Evolutionary conservation across 2,888 invertebrate species (phyloP), one percentile per base, ranked within the genome.

Genomic region (Tricholauxania praeusta): DNA sequence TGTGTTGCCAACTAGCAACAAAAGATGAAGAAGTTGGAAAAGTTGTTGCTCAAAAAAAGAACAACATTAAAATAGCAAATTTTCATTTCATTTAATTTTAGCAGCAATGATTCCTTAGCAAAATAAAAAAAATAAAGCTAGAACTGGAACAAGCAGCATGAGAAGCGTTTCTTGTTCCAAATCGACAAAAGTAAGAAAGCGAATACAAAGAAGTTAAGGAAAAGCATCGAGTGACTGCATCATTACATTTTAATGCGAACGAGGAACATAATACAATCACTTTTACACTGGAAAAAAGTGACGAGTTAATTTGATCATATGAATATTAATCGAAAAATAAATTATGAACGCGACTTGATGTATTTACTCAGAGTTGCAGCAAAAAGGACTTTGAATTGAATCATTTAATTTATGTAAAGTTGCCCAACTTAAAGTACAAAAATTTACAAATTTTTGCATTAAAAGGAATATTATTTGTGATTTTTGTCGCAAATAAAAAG

Each of bases 1-100:
- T 55, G 32, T 53, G 65, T 65, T 51, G 10, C 22, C 3, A 19
- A 19, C 49, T 63, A 60, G 15, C 28, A 60, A 28, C 5, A 60
- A 17, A 66, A 55, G 15, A 51, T 51, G 32, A 19, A 49, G 1
- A 39, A 67, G 17, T 5, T 14, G 19, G 15, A 67, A 47, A 47
- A 47, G 17, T n/a, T 8, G 47, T 47, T 15, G 28, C n/a, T 32
- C 5, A 39, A 28, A 62, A 12, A 6, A 5, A 3, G 7, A 15
- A 48, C 2, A 57, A 57, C 17, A 19, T 17, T n/a, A 28, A n/a
- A 22, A 28, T 6, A 19, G 28, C 19, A 57, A 57, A 19, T 57
- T 57, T 57, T 57, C 57, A 57, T 57, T 57, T 57, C 17, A 57
- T 57, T 57, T 57, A 19, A 57, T 57, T 57, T 39, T 10, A 39